Base-by-base conservation (phyloP, 2,113 vertebrate species). In the Lucifuga dentata region DNA sequence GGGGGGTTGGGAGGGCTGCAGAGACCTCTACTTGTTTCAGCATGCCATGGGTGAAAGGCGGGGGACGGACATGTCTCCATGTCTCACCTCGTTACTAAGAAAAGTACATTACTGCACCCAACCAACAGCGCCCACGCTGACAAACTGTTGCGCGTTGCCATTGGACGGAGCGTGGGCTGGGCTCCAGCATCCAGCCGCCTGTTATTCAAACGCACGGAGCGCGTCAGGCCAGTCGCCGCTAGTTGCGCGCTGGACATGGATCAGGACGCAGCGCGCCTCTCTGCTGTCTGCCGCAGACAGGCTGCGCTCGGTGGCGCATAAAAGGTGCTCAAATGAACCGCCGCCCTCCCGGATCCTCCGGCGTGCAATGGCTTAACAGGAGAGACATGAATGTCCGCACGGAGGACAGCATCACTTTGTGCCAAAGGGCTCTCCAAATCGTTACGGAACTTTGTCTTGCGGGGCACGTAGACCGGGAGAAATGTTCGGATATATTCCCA, bases 361-460 rank as follows among this genome's bases (percentile, higher is more conserved):
- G 17, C 67, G 76, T 88, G 88, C 86, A 87, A 95, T 96, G 95
- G 92, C 93, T 91, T 95, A 95, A 94, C 79, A 65, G 88, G 73
- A 83, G 77, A 92, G 92, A 90, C 88, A 98, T 98, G 96, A 95
- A 94, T 88, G 93, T 95, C 90, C 90, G 91, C 55, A 83, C 91
- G 75, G 95, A 96, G 86, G 94, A 96, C 92, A 91, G 94, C 56
- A 86, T 95, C 86, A 95, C 94, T 90, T 83, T 98, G 89, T 99
- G 97, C 93, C 94, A 98, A 71, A 95, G 95, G 90, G 96, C 97
- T 63, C 93, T 99, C 73, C 95, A 96, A 74, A 97, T 99, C 85
- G 93, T 99, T 45, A 95, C 95, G 50, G 96, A 98, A 89, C 96
- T 99, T 41, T 99, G 97, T 84, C 94, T 97, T 53, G 92, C 94